Base-by-base conservation (phyloP, 2,113 vertebrate species). In the Nyctibius bracteatus region DNA sequence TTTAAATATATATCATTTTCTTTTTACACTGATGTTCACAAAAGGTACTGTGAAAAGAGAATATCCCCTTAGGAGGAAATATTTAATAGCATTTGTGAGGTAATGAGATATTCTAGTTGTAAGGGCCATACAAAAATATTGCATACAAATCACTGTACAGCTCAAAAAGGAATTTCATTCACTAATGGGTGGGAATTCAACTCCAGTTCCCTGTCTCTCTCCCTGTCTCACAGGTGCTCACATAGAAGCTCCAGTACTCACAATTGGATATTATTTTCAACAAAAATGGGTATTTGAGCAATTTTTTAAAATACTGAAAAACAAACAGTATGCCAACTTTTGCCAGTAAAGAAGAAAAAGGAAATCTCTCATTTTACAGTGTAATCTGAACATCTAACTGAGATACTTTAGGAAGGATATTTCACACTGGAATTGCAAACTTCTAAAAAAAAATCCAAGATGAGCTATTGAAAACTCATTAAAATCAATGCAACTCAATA, bases 391-490 rank as follows among this genome's bases (percentile, higher is more conserved):
- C 55, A 92, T 92, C 88, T 91, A 68, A 85, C 51, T 37, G 10
- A 86, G 39, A 92, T 52, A n/a, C 18, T 90, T 81, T 59, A 61
- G 25, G 31, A 9, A 95, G 49, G 41, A 87, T 73, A 96, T 77
- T 75, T 94, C 73, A 89, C 54, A 85, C 51, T 75, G 66, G 27
- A 81, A 81, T 47, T 62, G 58, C 57, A 91, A 79, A 35, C 27
- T 68, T 65, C 70, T 75, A 39, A 83, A 81, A 33, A 79, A 54
- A 58, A 9, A 61, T 12, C 67, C n/a, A 91, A 91, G 92, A 96
- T 91, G 81, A 94, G 49, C 92, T 94, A 89, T 82, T 94, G 81
- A 96, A 91, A 96, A 95, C 81, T 95, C 86, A 94, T 89, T 96
- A 94, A 96, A 95, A 89, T 74, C 90, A 94, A 70, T 33, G 58